Base-by-base conservation (phyloP, 2,888 invertebrate genomes). In the Sminthurinus aureus region DNA sequence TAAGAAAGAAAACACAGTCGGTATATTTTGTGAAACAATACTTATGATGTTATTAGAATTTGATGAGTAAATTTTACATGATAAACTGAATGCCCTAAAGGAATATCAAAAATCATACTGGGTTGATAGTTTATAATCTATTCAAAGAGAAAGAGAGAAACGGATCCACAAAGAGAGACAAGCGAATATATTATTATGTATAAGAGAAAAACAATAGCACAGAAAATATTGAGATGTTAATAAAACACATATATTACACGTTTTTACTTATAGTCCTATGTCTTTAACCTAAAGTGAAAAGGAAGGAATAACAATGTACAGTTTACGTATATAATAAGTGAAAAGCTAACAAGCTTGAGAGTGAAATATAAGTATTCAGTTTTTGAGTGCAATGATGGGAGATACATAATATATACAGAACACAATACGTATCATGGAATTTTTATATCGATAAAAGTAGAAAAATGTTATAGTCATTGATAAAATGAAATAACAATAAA, bases 31-130 rank as follows among this genome's bases (percentile, higher is more conserved):
- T 38, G 6, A 38, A 38, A 38, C 38, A 38, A 38, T 18, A 18
- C 75, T 75, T 52, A 76, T 76, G 22, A 76, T 58, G 76, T 76
- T 76, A 76, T 76, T 76, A 76, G 52, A 76, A 76, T 76, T 58
- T 58, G 51, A 76, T 76, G 20, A 58, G 51, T 51, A 76, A 22
- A 71, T 71, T 76, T 20, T 76, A 76, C 76, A 76, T 58, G 76
- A 52, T 50, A 73, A 26, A 24, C 66, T 71, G 22, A 4, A 20
- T 26, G 22, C 22, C 71, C 71, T 71, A 9, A 71, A 71, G 71
- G 24, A 71, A 71, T 71, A n/a, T n/a, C n/a, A 24, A 71, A 71
- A 71, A 71, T 18, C 13, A 58, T 18, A 58, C 13, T 18, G 18
- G 13, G 58, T 58, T 6, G 58, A 18, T 58, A 58, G 58, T 58